phyloP scores from a whole-genome alignment of 2,113 vertebrate genomes.

The Scolopax mira region DNA sequence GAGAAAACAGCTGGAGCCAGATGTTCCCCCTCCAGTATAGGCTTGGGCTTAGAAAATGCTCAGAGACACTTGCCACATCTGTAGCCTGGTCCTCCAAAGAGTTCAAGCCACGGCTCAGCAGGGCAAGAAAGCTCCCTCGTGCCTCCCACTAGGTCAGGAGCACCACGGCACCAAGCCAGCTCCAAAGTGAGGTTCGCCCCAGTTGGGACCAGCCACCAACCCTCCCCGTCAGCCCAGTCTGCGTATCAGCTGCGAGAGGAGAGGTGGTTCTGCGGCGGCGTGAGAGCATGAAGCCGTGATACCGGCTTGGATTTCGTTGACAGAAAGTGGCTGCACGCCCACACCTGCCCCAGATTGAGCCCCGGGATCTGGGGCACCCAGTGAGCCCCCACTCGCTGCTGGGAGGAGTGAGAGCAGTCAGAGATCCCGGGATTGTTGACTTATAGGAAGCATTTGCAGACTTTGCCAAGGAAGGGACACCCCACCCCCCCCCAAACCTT shows the following conservation, averaged over 20 bases:
- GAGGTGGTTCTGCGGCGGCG: too few species aligned
- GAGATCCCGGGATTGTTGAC: accelerated
- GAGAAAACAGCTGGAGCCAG: background rate
- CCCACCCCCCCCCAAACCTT: background rate
- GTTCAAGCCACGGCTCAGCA: background rate
- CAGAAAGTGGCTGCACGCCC: background rate
- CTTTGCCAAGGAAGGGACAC: too few species aligned
- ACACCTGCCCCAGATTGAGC: accelerated
- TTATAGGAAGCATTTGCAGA: background rate
- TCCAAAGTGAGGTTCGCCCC: background rate
- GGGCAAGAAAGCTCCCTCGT: background rate
- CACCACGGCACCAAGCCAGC: background rate
- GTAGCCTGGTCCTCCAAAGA: background rate
- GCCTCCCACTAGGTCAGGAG: background rate
- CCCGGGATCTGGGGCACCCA: background rate
- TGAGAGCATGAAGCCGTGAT: background rate
- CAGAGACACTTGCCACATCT: background rate
- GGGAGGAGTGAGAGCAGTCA: accelerated
- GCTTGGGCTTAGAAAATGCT: background rate
- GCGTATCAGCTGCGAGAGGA: too few species aligned
- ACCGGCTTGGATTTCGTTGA: background rate
- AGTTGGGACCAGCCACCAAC: background rate
- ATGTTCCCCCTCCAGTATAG: background rate
- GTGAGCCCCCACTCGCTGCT: background rate
- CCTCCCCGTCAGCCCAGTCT: background rate